Base-by-base conservation (phyloP, 64 coral and sea anemone genomes). In the Porites australiensis region DNA sequence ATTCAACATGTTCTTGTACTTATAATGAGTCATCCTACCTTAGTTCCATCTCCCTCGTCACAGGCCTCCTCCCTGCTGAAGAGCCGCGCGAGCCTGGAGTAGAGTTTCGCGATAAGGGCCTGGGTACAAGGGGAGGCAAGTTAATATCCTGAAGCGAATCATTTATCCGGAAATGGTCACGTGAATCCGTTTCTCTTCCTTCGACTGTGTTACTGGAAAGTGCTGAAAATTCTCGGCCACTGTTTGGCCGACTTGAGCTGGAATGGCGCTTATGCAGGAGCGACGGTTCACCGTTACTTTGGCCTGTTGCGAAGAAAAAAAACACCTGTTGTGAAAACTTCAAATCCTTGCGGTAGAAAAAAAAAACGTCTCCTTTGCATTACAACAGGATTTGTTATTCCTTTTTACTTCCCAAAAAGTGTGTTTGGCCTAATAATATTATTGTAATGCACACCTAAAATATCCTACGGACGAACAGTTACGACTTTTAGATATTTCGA, bases 51-150 rank as follows among this genome's bases (percentile, higher is more conserved):
- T 63, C 60, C 44, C 74, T 87, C 14, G 82, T 64, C 70, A 19
- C 50, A 68, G 82, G 82, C 47, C 92, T 77, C 70, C 37, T 5
- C 6, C 75, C 92, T 19, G 82, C 77, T 7, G 75, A 66, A 5
- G 86, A 79, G 69, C 75, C 88, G 43, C 74, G 92, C 27, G 95
- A 94, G 46, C 95, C 73, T 22, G 95, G 87, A 18, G 92, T 72
- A 5, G 92, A 98, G 27, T 94, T 77, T 71, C 88, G 64, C 15
- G 86, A 92, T 23, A 88, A 71, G 49, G 88, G 88, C 62, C 92
- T 94, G 19, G 92, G 77, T 71, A 77, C 88, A 22, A 94, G 13
- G 0, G 88, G 88, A 16, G 92, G 92, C 5, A 98, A 50, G 49
- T 63, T 47, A 6, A 98, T 59, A 8, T 91, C 76, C 58, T 88